Evolutionary conservation across 1,140 invertebrate species (phyloP), one percentile per base, ranked within the genome.

Genomic region (Platyscapa corneri): DNA sequence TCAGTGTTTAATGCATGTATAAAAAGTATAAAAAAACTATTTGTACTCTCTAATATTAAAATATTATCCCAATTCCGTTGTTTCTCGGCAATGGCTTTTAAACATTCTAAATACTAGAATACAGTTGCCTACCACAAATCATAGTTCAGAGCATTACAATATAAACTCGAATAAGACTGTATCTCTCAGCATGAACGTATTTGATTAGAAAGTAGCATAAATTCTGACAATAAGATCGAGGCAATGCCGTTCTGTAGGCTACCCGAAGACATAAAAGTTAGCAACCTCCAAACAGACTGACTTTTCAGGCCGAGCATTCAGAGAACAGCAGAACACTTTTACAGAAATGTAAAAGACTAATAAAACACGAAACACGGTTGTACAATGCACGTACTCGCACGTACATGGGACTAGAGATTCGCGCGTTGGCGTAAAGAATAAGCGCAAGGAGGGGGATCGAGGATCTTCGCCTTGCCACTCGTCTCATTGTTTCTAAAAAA

Each of bases 401-500:
- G 20, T 37, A 37, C 20, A 74, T 23, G 37, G 37, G 37, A 74
- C 56, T 23, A 42, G 18, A 53, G 70, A 42, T 46, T 82, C 46
- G 76, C 75, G 81, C 70, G 74, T 34, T 83, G 86, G 87, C 82
- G 85, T 75, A 46, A 70, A 78, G 39, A 27, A 39, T 64, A 60
- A 67, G 39, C 39, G 27, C 20, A 12, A 37, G 14, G 23, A 37
- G 14, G 14, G 53, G 53, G 16, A 46, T 5, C 5, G 70, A 37
- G 70, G 37, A 20, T 37, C 6, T 82, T 32, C 23, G 18, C 79
- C n/a, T 27, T 27, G 53, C 56, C n/a, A 20, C 32, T 37, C 34
- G 8, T 74, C 34, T 74, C 39, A 79, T 82, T 86, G 79, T 86
- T 49, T 86, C 56, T 42, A 53, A 46, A 83, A 83, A 83, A 83